Evolutionary conservation across 2,113 vertebrate species (phyloP).

Genomic region (Vireo altiloquus): DNA sequence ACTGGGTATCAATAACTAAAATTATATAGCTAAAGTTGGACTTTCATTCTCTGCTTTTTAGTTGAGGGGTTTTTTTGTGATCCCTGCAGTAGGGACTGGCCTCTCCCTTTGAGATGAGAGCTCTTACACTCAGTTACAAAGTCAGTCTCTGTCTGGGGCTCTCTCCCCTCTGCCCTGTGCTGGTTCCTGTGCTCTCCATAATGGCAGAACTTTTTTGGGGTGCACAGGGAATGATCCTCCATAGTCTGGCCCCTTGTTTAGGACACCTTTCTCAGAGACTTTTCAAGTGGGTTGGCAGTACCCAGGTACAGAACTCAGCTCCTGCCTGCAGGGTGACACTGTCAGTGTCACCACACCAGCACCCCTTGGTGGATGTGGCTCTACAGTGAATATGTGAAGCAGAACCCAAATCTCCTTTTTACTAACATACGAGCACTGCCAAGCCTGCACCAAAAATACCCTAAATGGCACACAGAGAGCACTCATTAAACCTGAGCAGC

Average conservation of each 20-base stretch:
- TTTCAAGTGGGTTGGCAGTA: neutral
- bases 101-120: neutral
- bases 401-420: neutral
- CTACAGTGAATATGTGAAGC: neutral
- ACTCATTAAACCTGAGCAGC: neutral
- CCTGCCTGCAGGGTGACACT: neutral
- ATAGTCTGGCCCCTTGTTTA: neutral
- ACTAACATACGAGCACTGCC: neutral
- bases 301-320: neutral
- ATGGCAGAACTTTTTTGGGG: neutral
- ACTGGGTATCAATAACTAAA: neutral
- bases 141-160: neutral
- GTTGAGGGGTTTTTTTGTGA: neutral
- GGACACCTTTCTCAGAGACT: neutral
- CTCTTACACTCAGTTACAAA: neutral
- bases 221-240: neutral
- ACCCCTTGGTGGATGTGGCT: neutral
- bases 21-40: neutral
- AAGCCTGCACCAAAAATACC: neutral
- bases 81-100: neutral
- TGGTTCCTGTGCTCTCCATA: neutral
- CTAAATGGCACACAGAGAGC: neutral
- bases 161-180: neutral
- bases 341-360: neutral
- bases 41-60: neutral